Evolutionary conservation across 2,113 vertebrate genomes (phyloP).

Genomic region (Hippocampus zosterae): DNA sequence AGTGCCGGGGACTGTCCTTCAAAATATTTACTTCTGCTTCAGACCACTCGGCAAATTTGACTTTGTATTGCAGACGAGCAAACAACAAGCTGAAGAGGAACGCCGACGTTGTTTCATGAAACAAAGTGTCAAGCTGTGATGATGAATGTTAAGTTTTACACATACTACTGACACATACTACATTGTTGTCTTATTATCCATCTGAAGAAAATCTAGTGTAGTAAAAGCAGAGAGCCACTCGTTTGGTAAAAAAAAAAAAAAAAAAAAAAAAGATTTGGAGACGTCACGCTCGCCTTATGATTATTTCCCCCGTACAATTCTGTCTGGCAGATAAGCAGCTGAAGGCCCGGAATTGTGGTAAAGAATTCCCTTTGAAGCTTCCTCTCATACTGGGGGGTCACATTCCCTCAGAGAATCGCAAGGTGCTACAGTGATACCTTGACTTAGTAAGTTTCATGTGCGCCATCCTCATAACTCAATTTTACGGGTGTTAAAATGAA

Average conservation of each 20-base stretch:
- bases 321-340: slow-evolving; percentile 51
- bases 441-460: too few species aligned
- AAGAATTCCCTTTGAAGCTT: slow-evolving; percentile 59
- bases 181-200: not conserved
- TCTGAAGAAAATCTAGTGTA: too few species aligned
- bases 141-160: too few species aligned
- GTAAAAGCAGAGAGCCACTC: slow-evolving; percentile 26
- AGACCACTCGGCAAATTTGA: too few species aligned
- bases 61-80: too few species aligned
- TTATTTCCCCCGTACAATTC: slow-evolving; percentile 41
- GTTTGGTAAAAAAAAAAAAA: slow-evolving; percentile 36
- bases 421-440: not conserved
- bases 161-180: too few species aligned
- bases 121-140: too few species aligned
- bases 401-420: slow-evolving; percentile 17
- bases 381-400: slow-evolving; percentile 14
- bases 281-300: slow-evolving; percentile 51
- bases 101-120: too few species aligned
- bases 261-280: slow-evolving; percentile 36
- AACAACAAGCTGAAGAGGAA: too few species aligned
- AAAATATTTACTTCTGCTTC: not conserved
- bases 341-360: slow-evolving; percentile 56
- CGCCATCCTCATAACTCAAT: too few species aligned
- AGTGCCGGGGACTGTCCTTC: not conserved
- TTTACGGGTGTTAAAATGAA: too few species aligned